phyloP scores from a whole-genome alignment of 2,113 vertebrate genomes.

The Alouatta palliata region DNA sequence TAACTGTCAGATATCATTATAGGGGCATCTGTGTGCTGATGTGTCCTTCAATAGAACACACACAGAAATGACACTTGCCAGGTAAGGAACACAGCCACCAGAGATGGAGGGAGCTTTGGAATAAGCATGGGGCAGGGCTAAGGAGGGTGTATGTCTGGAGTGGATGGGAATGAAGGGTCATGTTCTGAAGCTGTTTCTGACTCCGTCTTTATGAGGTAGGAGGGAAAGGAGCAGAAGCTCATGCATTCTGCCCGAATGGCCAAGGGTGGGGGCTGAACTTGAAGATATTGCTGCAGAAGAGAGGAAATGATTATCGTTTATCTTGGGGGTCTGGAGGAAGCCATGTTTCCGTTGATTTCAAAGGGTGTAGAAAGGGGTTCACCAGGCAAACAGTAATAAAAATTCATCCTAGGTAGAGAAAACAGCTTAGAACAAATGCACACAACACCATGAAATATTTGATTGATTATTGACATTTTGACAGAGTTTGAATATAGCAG shows the following conservation, averaged over 20 bases:
- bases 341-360: not conserved
- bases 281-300: not conserved
- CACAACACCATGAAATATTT: not conserved
- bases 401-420: not conserved
- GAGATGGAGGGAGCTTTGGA: not conserved
- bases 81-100: not conserved
- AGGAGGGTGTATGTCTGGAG: no score
- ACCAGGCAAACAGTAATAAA: not conserved
- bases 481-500: not conserved
- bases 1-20: not conserved
- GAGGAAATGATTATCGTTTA: not conserved
- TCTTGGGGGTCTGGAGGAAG: not conserved
- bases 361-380: not conserved
- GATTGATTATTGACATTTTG: not conserved
- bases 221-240: not conserved
- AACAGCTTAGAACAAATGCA: not conserved
- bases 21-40: accelerated
- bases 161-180: not conserved
- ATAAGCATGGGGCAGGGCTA: not conserved
- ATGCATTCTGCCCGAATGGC: no score
- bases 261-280: not conserved
- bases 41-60: not conserved
- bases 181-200: not conserved
- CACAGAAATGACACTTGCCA: not conserved
- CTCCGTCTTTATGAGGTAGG: not conserved